phyloP scores from a whole-genome alignment of 2,888 invertebrate genomes.

The Pardosa pseudoannulata region DNA sequence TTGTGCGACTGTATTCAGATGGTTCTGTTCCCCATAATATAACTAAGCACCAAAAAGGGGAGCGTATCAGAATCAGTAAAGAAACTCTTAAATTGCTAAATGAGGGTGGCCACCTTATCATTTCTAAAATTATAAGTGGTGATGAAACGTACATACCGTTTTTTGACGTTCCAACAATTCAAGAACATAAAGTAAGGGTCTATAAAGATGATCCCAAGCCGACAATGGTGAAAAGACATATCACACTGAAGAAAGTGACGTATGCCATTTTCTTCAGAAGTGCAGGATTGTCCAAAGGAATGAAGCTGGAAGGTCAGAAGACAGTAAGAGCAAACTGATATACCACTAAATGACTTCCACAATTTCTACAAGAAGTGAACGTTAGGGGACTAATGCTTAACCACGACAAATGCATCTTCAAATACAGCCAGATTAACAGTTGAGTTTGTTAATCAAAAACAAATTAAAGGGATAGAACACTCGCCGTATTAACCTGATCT shows the following conservation, averaged over 20 bases:
- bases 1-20: too few species aligned
- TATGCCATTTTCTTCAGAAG: conserved; percentile 24
- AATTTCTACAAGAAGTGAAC: neutral
- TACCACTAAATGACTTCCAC: conserved; percentile 27
- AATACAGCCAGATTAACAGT: neutral
- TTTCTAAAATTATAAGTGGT: conserved; percentile 7
- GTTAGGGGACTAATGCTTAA: neutral
- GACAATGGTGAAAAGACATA: neutral
- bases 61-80: too few species aligned
- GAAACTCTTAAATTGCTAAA: too few species aligned
- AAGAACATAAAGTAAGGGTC: too few species aligned
- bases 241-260: conserved; percentile 1
- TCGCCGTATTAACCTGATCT: neutral
- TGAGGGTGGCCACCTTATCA: too few species aligned
- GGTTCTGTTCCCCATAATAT: too few species aligned
- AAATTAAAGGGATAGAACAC: too few species aligned
- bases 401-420: neutral
- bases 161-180: neutral
- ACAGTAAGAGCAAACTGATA: conserved; percentile 24
- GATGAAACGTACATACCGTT: conserved; percentile 24
- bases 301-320: neutral
- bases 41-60: too few species aligned
- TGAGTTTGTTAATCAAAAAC: too few species aligned
- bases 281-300: neutral
- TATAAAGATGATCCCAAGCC: conserved; percentile 20